Base-by-base conservation (phyloP, 1,140 invertebrate genomes). In the Drosophila bifasciata region DNA sequence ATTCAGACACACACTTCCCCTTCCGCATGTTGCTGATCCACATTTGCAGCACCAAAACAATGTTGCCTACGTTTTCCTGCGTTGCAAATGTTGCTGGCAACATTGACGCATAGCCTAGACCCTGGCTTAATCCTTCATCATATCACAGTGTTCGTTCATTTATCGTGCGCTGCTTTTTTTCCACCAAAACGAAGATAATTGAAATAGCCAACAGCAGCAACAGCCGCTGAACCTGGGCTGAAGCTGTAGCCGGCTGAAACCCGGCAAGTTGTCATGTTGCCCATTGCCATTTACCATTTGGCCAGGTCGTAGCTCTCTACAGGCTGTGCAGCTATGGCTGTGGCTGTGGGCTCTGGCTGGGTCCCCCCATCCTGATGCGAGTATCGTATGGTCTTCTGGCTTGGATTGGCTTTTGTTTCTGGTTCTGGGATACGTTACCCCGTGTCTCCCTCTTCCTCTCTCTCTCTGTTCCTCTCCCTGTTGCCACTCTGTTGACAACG, bases 401-500 rank as follows among this genome's bases (percentile, higher is more conserved):
- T 25, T 28, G 61, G 48, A 32, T 23, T 41, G 57, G 43, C 51
- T 73, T 56, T 74, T 74, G 68, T 72, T 62, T 55, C 52, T 66
- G 59, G 44, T 40, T 64, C 46, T 46, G 44, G 41, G 15, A 40
- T 71, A 25, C 32, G 55, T 25, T 48, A n/a, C n/a, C n/a, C n/a
- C n/a, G n/a, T n/a, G n/a, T n/a, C n/a, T n/a, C 25, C 5, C 17
- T n/a, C 21, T 25, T 21, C 7, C 8, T 43, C 7, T 39, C 51
- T 11, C 15, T 16, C 21, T 17, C 45, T 1, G 7, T 6, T n/a
- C 16, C 16, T 1, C 19, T 23, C 11, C 44, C 58, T 50, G 51
- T 50, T 48, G 67, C 25, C n/a, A 50, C 70, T 74, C 71, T 62
- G 84, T 79, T 86, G 83, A 86, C 83, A 86, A 88, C 84, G 84